A percentile compares a stretch with the other conserved stretches of the same genome.
Evolutionary conservation across 2,113 vertebrate species (phyloP).

Genomic region (Buteo buteo): DNA sequence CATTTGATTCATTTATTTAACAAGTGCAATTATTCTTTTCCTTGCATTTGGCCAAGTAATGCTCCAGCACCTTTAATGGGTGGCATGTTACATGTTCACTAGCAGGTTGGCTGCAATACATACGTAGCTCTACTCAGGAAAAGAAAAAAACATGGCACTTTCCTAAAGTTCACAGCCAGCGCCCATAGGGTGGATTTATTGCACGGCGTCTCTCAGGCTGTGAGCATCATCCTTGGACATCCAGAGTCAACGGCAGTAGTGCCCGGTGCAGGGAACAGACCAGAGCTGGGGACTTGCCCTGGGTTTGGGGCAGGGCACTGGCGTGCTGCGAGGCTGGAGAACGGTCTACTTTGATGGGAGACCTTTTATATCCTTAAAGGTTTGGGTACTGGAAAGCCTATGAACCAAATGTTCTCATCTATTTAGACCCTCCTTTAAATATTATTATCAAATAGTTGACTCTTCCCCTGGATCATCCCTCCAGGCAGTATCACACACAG

Average conservation of each 20-base stretch:
- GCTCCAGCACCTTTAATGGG: not conserved
- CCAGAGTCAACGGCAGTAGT: not conserved
- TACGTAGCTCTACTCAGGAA: not conserved
- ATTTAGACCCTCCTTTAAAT: not conserved
- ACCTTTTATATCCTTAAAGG: not conserved
- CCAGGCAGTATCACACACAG: not conserved
- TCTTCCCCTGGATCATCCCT: not conserved
- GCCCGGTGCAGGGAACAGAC: not conserved
- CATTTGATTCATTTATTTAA: not conserved
- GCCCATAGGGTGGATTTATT: not conserved
- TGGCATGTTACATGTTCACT: not conserved
- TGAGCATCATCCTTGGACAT: not conserved
- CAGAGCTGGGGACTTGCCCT: not conserved
- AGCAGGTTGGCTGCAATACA: fast-evolving
- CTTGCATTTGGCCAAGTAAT: not conserved
- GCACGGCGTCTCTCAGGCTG: not conserved
- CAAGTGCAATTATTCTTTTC: not conserved
- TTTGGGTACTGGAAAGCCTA: not conserved
- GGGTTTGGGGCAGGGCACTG: not conserved
- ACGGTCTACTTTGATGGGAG: not conserved
- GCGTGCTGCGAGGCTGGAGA: not conserved
- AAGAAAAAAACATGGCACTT: fast-evolving
- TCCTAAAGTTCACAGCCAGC: not conserved
- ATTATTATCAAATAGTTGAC: not conserved
- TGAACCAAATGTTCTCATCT: not conserved